Base-by-base conservation (phyloP, 64 coral and sea anemone genomes). In the Astreopora myriophthalma region DNA sequence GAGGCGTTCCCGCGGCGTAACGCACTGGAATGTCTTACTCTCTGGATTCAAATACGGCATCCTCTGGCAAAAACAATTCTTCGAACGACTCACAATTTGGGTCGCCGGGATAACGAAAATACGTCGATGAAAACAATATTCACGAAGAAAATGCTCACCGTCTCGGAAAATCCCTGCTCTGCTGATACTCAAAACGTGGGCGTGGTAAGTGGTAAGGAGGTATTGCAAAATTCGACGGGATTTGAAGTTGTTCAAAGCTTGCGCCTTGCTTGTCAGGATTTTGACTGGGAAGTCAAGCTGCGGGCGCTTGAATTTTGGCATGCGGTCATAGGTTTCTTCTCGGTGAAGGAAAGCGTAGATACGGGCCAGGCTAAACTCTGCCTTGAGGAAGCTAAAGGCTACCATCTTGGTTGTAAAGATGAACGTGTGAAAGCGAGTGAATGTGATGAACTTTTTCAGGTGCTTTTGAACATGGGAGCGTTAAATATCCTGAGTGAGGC, bases 261-360 rank as follows among this genome's bases (percentile, higher is more conserved):
- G 19, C 89, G 66, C 61, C 76, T 17, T 35, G 87, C 92, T 5
- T 86, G 85, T 75, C 76, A 93, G 73, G 95, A 97, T 48, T 94
- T 97, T 89, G 95, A 97, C 52, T 97, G 95, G 95, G 95, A 97
- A 71, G 95, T 97, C 1, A 97, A 97, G 79, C 26, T 94, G 12
- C 95, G 92, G n/a, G 92, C 38, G 9, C 51, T 97, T 85, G 70
- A 90, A 60, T 82, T 97, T 30, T 73, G 91, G 73, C 60, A 94
- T 25, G 82, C 81, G n/a, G 30, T 97, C 8, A 87, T 90, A 16
- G 28, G 51, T 20, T 64, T 34, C 55, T 73, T 91, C 16, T 14
- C 28, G 3, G 39, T 37, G 2, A 35, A n/a, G 36, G 28, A 49
- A 72, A 69, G 48, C 5, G 20, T 6, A 22, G 48, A 10, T 10